Base-by-base conservation (phyloP, 2,888 invertebrate genomes). In the Ellobium chinense region DNA sequence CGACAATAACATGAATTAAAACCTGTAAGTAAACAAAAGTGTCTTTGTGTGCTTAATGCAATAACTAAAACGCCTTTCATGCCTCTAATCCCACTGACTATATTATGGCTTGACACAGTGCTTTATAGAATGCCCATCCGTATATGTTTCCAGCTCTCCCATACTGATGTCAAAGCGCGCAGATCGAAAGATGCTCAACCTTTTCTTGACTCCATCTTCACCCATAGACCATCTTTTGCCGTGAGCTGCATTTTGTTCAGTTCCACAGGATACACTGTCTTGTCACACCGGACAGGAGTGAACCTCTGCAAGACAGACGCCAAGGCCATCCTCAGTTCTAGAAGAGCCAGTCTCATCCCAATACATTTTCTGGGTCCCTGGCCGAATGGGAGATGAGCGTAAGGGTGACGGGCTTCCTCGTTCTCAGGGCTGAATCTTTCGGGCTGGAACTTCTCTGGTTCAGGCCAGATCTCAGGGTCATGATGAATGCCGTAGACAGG, bases 401-500 rank as follows among this genome's bases (percentile, higher is more conserved):
- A 63, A 21, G 34, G 74, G 46, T 63, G 62, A 5, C 63, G 62
- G 24, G 24, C 24, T 12, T 29, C 46, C 3, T 24, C 36, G 29
- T 36, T 36, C 27, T 63, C 63, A 36, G 37, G 63, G 29, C 12
- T 36, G 29, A 75, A 75, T 37, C 83, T 83, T 63, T 84, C 83
- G 9, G 85, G 85, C n/a, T 81, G 68, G 62, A 81, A 84, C 66
- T 79, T 65, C n/a, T 84, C 81, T 5, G 83, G 85, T 27, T 83
- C 69, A 37, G 66, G 54, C 81, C 82, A 84, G 39, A 75, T 68
- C 14, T 84, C 77, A 1, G 80, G 76, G 29, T 80, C 79, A 46
- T 74, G 78, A 66, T 85, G 85, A 12, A 83, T 76, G 27, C 81
- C 82, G 29, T 79, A 84, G 29, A 82, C 60, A 5, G 82, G 82